Base-by-base conservation (phyloP, 2,888 invertebrate genomes). In the Amaurobius ferox region DNA sequence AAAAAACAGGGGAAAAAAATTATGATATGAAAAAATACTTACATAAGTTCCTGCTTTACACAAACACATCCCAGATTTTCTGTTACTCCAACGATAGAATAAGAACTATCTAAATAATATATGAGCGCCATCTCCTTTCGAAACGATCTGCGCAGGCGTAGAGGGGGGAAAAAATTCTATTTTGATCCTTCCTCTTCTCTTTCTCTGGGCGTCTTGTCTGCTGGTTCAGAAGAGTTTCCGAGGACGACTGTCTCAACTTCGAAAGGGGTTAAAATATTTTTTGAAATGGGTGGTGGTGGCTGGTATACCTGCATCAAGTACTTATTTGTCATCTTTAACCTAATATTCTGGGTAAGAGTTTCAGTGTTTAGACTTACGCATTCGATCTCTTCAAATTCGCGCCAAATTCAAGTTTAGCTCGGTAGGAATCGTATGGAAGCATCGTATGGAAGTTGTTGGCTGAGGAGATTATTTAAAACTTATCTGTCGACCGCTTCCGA, bases 341-440 rank as follows among this genome's bases (percentile, higher is more conserved):
- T 95, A 81, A 92, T 95, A 90, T 95, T 95, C 92, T 93, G 94
- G 94, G 95, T 95, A 92, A 94, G 94, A 62, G 13, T 67, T 7
- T 44, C 39, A 1, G 19, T 67, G 44, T 11, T 11, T 44, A 11
- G 16, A 2, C 16, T 44, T 16, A 35, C 11, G 5, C 35, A 35
- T 55, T 16, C 19, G 3, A 44, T 44, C n/a, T 35, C 6, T 35
- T 44, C 44, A 13, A 44, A 44, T 44, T 44, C 44, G 9, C 44
- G 44, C 44, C 44, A 39, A 26, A 61, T n/a, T n/a, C n/a, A n/a
- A n/a, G n/a, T n/a, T 35, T 9, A 5, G 35, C 5, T 9, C 35
- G 6, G 6, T 7, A 35, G 35, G 35, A 35, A 35, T 35, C n/a
- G 35, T 5, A 35, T 35, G 9, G n/a, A 35, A 35, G 35, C 9